Percentiles rank a stretch among this genome's conserved stretches.
phyloP scores from a whole-genome alignment of 1,140 invertebrate species.

The Drosophila simulans region DNA sequence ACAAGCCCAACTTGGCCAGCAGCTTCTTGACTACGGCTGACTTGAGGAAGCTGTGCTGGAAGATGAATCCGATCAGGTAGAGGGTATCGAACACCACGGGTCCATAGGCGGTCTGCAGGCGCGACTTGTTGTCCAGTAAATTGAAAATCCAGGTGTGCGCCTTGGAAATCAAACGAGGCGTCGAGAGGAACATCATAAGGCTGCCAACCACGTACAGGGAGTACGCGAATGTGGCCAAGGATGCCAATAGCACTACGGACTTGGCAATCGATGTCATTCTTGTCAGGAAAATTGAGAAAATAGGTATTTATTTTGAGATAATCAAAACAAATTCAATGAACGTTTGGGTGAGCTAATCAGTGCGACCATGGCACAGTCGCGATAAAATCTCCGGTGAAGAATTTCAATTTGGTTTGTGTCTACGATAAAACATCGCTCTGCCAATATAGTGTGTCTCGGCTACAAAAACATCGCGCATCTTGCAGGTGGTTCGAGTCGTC shows the following conservation, averaged over 20 bases:
- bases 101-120: conserved; percentile 74
- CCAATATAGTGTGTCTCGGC: neutral
- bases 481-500: neutral
- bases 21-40: conserved; percentile 82
- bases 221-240: conserved; percentile 60
- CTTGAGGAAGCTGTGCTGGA: conserved; percentile 86
- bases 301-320: neutral
- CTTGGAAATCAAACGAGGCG: conserved; percentile 55
- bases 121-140: conserved; percentile 75
- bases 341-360: neutral
- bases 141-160: conserved; percentile 79
- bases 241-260: conserved; percentile 55
- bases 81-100: conserved; percentile 84
- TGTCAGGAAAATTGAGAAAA: neutral
- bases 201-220: conserved; percentile 75
- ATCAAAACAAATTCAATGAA: neutral
- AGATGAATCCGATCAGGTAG: conserved; percentile 85
- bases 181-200: conserved; percentile 74
- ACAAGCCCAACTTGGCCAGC: conserved; percentile 80
- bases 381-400: neutral
- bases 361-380: neutral
- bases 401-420: too few species aligned
- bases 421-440: too few species aligned
- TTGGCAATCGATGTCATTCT: conserved; percentile 65
- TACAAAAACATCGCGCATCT: too few species aligned